Conservation (phyloP, 2,797 vertebrate species). For the Triplophysa yarkandensis region DNA sequence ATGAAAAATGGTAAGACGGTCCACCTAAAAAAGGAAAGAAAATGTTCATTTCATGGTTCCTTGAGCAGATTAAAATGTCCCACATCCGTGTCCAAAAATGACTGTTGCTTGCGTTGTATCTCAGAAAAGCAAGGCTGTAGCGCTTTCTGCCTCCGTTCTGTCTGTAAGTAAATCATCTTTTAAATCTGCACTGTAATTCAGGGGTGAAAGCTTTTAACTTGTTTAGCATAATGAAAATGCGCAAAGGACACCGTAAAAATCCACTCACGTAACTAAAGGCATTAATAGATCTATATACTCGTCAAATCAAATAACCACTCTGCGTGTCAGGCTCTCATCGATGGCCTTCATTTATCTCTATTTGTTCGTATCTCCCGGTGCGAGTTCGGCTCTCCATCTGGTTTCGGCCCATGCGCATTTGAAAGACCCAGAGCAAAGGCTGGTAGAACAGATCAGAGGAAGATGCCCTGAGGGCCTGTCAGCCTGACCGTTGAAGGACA, state of each 20-base stretch:
- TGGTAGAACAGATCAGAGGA: constrained; percentile 42
- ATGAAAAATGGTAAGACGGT: constrained; percentile 18
- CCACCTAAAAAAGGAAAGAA: constrained; percentile 8
- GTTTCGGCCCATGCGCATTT: background rate
- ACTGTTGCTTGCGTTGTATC: constrained; percentile 6
- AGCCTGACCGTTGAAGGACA: constrained; percentile 56
- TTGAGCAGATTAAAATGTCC: constrained; percentile 29
- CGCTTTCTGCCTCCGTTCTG: constrained; percentile 6
- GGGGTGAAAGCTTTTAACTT: constrained; percentile 41
- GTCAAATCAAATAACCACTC: constrained; percentile 27
- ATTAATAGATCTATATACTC: constrained; percentile 42
- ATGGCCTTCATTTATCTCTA: constrained; percentile 29
- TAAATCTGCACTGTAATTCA: constrained; percentile 35
- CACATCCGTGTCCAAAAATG: constrained; percentile 28
- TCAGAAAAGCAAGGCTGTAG: constrained; percentile 13
- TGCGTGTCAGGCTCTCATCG: constrained; percentile 24
- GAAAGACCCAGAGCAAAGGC: background rate
- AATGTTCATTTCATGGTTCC: constrained; percentile 12
- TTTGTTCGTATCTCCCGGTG: constrained; percentile 22
- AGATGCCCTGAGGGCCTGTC: constrained; percentile 53
- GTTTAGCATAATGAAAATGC: constrained; percentile 42
- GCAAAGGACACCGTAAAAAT: constrained; percentile 35
- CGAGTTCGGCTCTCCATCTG: background rate
- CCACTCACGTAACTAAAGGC: constrained; percentile 22
- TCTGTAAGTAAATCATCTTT: constrained; percentile 47